Evolutionary conservation across 30 jellyfish, hydroid and myxozoan genomes (phyloP).

Genomic region (Cassiopea xamachana): DNA sequence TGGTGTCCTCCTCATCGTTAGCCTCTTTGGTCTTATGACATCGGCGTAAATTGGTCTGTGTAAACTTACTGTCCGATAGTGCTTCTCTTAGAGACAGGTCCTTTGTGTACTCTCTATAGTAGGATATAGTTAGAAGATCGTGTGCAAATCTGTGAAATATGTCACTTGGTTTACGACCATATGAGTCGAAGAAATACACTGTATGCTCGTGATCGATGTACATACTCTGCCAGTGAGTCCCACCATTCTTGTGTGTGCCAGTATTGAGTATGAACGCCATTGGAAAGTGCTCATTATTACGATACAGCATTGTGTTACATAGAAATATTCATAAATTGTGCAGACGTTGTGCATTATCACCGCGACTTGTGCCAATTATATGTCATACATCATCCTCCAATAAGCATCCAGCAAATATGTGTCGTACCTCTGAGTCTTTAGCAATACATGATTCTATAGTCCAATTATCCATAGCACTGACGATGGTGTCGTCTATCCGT

Average conservation of each 20-base stretch:
- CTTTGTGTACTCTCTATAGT: neutral
- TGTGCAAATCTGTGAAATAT: neutral
- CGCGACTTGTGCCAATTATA: neutral
- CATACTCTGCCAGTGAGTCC: neutral
- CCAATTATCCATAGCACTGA: neutral
- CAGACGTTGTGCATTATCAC: too few species aligned
- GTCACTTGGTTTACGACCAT: neutral
- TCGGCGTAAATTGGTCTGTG: neutral
- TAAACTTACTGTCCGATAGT: neutral
- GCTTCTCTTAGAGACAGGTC: neutral
- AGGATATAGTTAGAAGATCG: neutral
- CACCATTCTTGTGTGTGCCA: slow-evolving; percentile 5
- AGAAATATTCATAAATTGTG: neutral
- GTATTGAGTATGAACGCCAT: neutral
- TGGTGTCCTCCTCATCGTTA: neutral
- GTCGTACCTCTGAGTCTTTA: neutral
- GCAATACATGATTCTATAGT: neutral
- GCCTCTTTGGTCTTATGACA: neutral
- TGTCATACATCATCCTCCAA: neutral
- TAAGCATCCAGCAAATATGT: neutral
- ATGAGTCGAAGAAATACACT: slow-evolving; percentile 5
- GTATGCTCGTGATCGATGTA: neutral
- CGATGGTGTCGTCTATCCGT: neutral
- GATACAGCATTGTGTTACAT: neutral
- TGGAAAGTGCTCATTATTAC: neutral